Percentiles rank a stretch among this genome's conserved stretches.
These are phyloP conservation scores for Hydrozoanthus tunicans DNA, from an alignment of 64 coral and sea anemone genomes.

Conservation along the genomic window DNA sequence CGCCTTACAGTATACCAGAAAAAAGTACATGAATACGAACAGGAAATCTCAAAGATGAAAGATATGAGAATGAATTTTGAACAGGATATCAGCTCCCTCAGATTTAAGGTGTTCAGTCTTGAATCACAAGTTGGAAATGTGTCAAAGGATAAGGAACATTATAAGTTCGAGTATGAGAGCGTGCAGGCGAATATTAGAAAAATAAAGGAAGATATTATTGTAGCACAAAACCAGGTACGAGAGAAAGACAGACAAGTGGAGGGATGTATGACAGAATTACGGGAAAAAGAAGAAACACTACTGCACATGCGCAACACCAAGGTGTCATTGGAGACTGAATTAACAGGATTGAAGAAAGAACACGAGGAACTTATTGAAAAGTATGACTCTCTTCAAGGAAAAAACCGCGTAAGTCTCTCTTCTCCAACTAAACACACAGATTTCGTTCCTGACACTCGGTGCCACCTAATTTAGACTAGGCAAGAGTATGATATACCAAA, in stretches of 20 bases:
- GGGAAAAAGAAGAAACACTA: slow-evolving; percentile 54
- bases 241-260: slow-evolving; percentile 54
- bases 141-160: slow-evolving; percentile 59
- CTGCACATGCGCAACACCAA: slow-evolving; percentile 45
- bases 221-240: slow-evolving; percentile 36
- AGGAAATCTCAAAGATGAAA: slow-evolving; percentile 51
- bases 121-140: slow-evolving; percentile 43
- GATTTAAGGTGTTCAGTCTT: slow-evolving; percentile 51
- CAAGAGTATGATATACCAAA: too few relatives aligned
- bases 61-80: slow-evolving; percentile 50
- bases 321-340: slow-evolving; percentile 40
- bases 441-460: too few relatives aligned
- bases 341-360: slow-evolving; percentile 18
- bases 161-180: slow-evolving; percentile 49
- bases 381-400: slow-evolving; percentile 49
- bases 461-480: too few relatives aligned
- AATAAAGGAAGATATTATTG: slow-evolving; percentile 54
- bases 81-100: slow-evolving; percentile 39
- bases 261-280: slow-evolving; percentile 22
- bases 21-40: slow-evolving; percentile 56
- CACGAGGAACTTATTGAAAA: slow-evolving; percentile 23
- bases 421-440: not conserved
- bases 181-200: slow-evolving; percentile 37
- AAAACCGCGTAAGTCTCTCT: slow-evolving; percentile 6
- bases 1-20: slow-evolving; percentile 31